Conservation (phyloP, 2,888 invertebrate species). For the Galeopsomyia nigrocyanea region DNA sequence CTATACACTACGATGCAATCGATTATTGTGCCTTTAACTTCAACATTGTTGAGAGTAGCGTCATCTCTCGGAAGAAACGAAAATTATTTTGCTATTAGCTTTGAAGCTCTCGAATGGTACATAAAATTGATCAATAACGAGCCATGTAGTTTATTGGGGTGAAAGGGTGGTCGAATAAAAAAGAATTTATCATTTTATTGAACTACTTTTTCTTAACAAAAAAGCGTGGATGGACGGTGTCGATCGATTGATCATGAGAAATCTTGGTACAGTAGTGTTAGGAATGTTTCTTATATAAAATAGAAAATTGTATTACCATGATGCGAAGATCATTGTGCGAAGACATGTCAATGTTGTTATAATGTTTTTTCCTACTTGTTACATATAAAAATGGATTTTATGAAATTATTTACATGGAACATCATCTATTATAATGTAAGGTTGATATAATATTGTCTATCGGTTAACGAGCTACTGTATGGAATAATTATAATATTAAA, state of each 20-base stretch:
- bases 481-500: too few relatives aligned
- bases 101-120: constrained; percentile 17
- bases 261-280: constrained; percentile 4
- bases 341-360: constrained; percentile 7
- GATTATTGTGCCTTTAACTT: background rate
- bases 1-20: too few relatives aligned
- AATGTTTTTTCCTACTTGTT: constrained; percentile 22
- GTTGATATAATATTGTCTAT: too few relatives aligned
- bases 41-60: background rate
- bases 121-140: background rate
- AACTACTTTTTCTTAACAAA: constrained; percentile 30
- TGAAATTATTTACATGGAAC: constrained; percentile 2
- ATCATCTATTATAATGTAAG: background rate
- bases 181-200: background rate
- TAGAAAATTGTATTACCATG: constrained; percentile 9
- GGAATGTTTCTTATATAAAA: constrained; percentile 22
- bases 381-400: constrained; percentile 14
- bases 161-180: background rate
- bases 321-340: constrained; percentile 1
- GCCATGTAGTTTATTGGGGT: background rate
- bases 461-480: too few relatives aligned
- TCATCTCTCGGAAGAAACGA: constrained; percentile 10
- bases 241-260: background rate
- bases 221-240: constrained; percentile 13
- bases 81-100: background rate